Evolutionary conservation across 2,888 invertebrate genomes (phyloP), one percentile per base, ranked within the genome.

Genomic region (Malacosoma neustria): DNA sequence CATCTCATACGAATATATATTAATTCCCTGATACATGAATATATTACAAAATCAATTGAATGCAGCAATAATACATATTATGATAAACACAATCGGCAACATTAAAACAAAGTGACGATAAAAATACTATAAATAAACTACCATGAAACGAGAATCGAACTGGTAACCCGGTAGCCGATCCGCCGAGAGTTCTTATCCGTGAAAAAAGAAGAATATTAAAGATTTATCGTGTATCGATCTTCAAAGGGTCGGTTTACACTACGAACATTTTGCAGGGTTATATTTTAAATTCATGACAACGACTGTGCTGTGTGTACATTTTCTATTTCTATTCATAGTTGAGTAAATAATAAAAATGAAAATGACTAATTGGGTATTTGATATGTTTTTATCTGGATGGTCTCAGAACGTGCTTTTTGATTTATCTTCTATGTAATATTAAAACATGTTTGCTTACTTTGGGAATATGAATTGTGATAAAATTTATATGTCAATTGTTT

Each of bases 221-320:
- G 75, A 75, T 75, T 74, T 76, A 76, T 75, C 66, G 72, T 68
- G 66, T 71, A 76, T 75, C 73, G 74, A 77, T 76, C 74, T 67
- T 54, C 22, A 2, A 22, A 22, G 22, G 2, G 22, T 22, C 22
- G 6, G 2, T 22, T 5, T 22, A 22, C 6, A 22, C 22, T 7
- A 22, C 22, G 22, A 2, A 22, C 22, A 22, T 22, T 22, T 22
- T 22, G 22, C 5, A 7, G 7, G 5, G 9, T 22, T 22, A 9
- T 7, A 3, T 22, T 22, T 22, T n/a, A n/a, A n/a, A n/a, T n/a
- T n/a, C n/a, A n/a, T n/a, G n/a, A n/a, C n/a, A n/a, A n/a, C n/a
- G n/a, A n/a, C n/a, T n/a, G n/a, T n/a, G n/a, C n/a, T n/a, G n/a
- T n/a, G n/a, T n/a, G n/a, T n/a, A n/a, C n/a, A n/a, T n/a, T n/a